Base-by-base conservation (phyloP, 2,888 invertebrate genomes). In the Rhaphigaster nebulosa region DNA sequence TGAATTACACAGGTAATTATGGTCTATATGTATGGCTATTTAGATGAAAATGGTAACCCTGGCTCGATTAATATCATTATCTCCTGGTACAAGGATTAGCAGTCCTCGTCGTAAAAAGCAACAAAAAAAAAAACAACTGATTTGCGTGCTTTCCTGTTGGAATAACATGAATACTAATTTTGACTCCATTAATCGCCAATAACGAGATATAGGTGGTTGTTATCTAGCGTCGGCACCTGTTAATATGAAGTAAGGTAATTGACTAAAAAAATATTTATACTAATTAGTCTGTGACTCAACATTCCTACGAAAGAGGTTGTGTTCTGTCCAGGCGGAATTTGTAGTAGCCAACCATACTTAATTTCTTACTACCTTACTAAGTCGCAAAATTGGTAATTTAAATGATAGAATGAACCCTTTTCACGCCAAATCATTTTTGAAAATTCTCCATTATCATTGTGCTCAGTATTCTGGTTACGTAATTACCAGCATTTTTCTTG, bases 131-230 rank as follows among this genome's bases (percentile, higher is more conserved):
- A 29, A 70, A 34, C 1, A 70, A 6, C 34, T 38, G 18, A 80
- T 38, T 41, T 80, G 80, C 80, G 38, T 80, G 80, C 41, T 41
- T 80, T 15, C 41, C 26, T 41, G 38, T 26, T 10, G 80, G 80
- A 80, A 80, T 80, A 80, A 80, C 41, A 80, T 80, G 80, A 80
- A 80, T 80, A 80, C 41, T 41, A 80, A 80, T 41, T 41, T 80
- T 38, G 38, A 38, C 41, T 38, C 41, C 80, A 41, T 80, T 80
- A 41, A 80, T 80, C 41, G 41, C 23, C 80, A 26, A 80, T 80
- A 80, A 80, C 80, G 38, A 80, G 80, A 15, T 8, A 65, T 29
- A 65, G 29, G 29, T 65, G 29, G 65, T 65, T 29, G 65, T 65
- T 65, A 65, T 65, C 65, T 8, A 13, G 29, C 65, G 8, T 29